phyloP scores from a whole-genome alignment of 2,797 vertebrate genomes.

The Arremon aurantiirostris region DNA sequence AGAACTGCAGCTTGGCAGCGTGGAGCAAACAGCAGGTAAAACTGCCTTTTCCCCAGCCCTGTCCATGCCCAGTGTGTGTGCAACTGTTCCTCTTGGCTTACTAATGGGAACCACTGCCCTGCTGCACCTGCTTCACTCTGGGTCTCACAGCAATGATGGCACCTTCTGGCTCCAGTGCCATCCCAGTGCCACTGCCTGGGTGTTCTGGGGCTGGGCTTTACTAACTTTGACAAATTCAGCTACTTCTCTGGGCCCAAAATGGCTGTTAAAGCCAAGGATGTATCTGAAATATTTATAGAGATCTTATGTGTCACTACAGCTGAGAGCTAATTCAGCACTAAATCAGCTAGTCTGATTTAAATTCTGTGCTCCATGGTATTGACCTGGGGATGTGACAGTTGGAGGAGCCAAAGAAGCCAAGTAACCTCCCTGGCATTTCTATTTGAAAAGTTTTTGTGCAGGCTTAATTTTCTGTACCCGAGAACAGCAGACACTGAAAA shows the following conservation, averaged over 20 bases:
- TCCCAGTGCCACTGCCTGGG: background rate
- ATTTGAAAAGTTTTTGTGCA: background rate
- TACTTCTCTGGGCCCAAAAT: background rate
- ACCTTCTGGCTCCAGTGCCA: background rate
- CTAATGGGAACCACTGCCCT: background rate
- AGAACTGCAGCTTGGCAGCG: background rate
- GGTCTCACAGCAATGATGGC: background rate
- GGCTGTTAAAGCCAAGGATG: background rate
- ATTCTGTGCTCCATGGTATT: background rate
- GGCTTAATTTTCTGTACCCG: background rate
- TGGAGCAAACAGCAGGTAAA: slow-evolving; percentile 56
- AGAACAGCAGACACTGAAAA: background rate
- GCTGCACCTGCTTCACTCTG: background rate
- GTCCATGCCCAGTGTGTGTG: background rate
- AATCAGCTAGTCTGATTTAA: background rate
- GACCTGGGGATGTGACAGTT: background rate
- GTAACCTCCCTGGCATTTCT: background rate
- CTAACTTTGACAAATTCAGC: accelerated
- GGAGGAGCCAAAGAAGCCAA: background rate
- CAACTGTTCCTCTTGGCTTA: background rate
- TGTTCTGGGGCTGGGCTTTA: background rate
- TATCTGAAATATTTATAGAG: background rate
- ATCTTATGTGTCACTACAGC: background rate
- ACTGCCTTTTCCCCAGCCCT: background rate
- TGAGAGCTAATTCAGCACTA: background rate